phyloP scores from a whole-genome alignment of 2,113 vertebrate species.

The Odobenus rosmarus region DNA sequence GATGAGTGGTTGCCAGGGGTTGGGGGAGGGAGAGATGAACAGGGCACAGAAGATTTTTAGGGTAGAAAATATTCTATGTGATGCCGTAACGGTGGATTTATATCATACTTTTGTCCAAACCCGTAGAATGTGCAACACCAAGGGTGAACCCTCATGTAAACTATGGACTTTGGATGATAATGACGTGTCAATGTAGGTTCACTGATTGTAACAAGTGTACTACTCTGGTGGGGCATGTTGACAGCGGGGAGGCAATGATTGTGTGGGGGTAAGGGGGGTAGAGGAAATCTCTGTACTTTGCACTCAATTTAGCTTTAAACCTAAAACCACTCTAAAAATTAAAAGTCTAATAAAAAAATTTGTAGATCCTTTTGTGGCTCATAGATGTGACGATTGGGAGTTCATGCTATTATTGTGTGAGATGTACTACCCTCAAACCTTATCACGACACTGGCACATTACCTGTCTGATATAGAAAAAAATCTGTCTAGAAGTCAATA shows the following conservation, averaged over 20 bases:
- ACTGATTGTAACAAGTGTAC: not conserved
- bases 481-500: not conserved
- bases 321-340: not conserved
- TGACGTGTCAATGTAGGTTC: not conserved
- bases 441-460: constrained; percentile 77
- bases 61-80: not conserved
- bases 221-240: not conserved
- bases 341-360: not conserved
- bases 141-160: not conserved
- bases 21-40: not conserved
- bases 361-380: constrained; percentile 83
- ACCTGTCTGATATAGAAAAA: constrained; percentile 74
- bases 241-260: not conserved
- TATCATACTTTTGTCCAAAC: not conserved
- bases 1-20: not conserved
- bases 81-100: not conserved
- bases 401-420: constrained; percentile 71
- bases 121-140: not conserved
- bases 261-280: not conserved
- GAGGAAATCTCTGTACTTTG: not conserved
- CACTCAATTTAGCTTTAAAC: not conserved
- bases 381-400: constrained; percentile 70
- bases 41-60: not conserved
- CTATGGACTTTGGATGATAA: not conserved
- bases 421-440: constrained; percentile 35